Evolutionary conservation across 2,888 invertebrate species (phyloP).

Genomic region (Dione vanillae): DNA sequence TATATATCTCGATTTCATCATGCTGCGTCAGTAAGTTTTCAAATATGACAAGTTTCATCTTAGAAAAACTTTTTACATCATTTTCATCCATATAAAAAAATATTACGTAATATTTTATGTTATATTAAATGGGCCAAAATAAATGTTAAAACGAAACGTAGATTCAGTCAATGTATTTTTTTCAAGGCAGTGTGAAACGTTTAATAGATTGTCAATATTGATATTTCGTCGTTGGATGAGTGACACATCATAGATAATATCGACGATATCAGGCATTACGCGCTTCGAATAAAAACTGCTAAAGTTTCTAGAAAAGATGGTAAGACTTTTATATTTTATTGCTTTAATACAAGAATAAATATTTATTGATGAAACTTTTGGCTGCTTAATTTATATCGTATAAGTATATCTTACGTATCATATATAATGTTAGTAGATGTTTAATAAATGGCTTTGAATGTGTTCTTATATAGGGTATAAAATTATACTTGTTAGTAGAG

Average conservation of each 20-base stretch:
- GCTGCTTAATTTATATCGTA: neutral
- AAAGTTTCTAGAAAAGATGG: constrained; percentile 21
- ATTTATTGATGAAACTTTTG: neutral
- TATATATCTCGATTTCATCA: too few species aligned
- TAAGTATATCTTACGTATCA: too few species aligned
- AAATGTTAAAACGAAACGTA: constrained; percentile 16
- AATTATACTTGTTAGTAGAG: too few species aligned
- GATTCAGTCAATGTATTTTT: constrained; percentile 22
- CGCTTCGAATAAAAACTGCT: constrained; percentile 22
- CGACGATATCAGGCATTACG: constrained; percentile 36
- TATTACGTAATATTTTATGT: too few species aligned
- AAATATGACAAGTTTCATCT: too few species aligned
- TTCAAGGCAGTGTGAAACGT: constrained; percentile 34
- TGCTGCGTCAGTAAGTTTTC: too few species aligned
- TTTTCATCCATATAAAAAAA: too few species aligned
- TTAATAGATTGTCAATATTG: constrained; percentile 41
- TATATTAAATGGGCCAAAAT: neutral
- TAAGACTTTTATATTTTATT: constrained; percentile 8
- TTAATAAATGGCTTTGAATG: too few species aligned
- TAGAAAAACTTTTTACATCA: too few species aligned
- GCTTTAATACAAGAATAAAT: neutral
- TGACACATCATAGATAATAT: constrained; percentile 40
- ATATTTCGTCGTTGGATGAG: constrained; percentile 38
- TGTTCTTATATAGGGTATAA: too few species aligned
- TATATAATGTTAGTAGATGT: too few species aligned